Evolutionary conservation across 2,888 invertebrate genomes (phyloP), one percentile per base, ranked within the genome.

Genomic region (Lutraria lutraria): DNA sequence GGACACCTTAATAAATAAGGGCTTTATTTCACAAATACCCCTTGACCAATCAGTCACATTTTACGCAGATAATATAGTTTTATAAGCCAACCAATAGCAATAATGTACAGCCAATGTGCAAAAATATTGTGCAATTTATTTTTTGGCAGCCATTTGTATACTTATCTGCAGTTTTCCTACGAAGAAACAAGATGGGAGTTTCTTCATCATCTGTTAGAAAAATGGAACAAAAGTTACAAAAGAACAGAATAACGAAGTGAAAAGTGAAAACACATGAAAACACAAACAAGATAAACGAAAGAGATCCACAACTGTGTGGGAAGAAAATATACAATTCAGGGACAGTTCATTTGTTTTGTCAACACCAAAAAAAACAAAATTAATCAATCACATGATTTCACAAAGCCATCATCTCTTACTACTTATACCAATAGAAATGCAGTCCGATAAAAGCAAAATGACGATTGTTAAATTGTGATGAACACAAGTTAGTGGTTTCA

Each of bases 161-260:
- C 87, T 87, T 87, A 87, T 83, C 87, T 87, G 83, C 81, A 83
- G 87, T 87, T 83, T 87, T 87, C 80, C 87, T 87, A 52, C 83
- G 87, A 34, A 87, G 83, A 54, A 83, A 10, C 15, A 34, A 12
- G 56, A 76, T 16, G 15, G 29, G 15, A 34, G 82, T 52, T 31
- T 87, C 87, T 56, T 60, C 83, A 12, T 29, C 79, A 56, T 83
- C 87, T 83, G 76, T 68, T 60, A 60, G 83, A 87, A 43, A 87
- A 83, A 60, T 79, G 82, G n/a, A 82, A 76, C 81, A 81, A 53
- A 81, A 81, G 56, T 54, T 53, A 56, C 29, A 81, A 29, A 84
- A 84, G 52, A 68, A 83, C 63, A 63, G 21, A 68, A 83, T 52
- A 53, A 72, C 72, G 72, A 83, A 19, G n/a, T 63, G 34, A 83